phyloP scores from a whole-genome alignment of 2,888 invertebrate genomes.

The Andrena fulva region DNA sequence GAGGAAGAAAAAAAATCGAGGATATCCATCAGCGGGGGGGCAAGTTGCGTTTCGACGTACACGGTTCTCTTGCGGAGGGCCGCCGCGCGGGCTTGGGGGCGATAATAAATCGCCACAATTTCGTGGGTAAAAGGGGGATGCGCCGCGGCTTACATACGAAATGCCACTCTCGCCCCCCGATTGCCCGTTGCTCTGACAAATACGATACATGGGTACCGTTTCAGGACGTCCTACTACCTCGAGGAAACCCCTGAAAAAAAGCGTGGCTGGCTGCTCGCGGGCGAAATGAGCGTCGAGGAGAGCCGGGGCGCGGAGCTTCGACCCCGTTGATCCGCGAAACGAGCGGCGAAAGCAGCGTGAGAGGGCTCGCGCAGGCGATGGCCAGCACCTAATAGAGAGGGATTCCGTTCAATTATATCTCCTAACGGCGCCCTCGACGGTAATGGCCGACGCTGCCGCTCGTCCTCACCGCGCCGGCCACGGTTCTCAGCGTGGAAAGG shows the following conservation, averaged over 20 bases:
- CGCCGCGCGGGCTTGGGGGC: slow-evolving; percentile 65
- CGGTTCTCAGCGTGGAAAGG: slow-evolving; percentile 53
- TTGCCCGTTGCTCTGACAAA: slow-evolving; percentile 75
- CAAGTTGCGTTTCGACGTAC: slow-evolving; percentile 37
- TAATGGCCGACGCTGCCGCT: slow-evolving; percentile 67
- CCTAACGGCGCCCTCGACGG: slow-evolving; percentile 73
- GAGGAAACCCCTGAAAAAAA: slow-evolving; percentile 28
- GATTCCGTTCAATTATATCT: slow-evolving; percentile 81
- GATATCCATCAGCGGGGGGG: slow-evolving; percentile 45
- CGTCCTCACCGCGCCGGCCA: slow-evolving; percentile 45
- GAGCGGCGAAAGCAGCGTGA: slow-evolving; percentile 64
- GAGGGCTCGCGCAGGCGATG: slow-evolving; percentile 71
- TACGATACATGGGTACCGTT: slow-evolving; percentile 78
- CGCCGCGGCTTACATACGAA: slow-evolving; percentile 76
- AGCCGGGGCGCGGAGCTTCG: neutral
- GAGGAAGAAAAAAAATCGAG: slow-evolving; percentile 19
- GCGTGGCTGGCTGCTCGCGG: neutral
- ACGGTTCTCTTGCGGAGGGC: slow-evolving; percentile 48
- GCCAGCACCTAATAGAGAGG: slow-evolving; percentile 77
- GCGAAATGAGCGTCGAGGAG: neutral
- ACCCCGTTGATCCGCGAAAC: slow-evolving; percentile 57
- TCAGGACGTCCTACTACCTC: slow-evolving; percentile 64
- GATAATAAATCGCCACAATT: slow-evolving; percentile 78
- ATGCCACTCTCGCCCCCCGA: slow-evolving; percentile 59
- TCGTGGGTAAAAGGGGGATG: slow-evolving; percentile 67